Percentiles rank a stretch among this genome's conserved stretches.
These are phyloP conservation scores for Dryobates pubescens DNA, from an alignment of 2,797 vertebrate species.

Conservation along the genomic window DNA sequence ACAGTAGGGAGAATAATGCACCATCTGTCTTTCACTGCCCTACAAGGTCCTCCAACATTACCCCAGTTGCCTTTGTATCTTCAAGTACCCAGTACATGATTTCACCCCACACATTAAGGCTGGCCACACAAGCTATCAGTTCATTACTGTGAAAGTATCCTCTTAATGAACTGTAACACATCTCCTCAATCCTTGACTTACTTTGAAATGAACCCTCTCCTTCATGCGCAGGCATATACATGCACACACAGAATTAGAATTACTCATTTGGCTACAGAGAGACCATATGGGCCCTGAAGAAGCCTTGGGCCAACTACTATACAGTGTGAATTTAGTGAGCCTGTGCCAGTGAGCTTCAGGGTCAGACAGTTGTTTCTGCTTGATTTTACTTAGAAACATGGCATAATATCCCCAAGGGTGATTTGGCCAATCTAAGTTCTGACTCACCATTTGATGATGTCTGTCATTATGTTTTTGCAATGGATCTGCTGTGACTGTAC, in stretches of 20 bases:
- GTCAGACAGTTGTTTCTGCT: not conserved
- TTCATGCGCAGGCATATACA: not conserved
- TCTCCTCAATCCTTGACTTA: not conserved
- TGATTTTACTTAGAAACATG: not conserved
- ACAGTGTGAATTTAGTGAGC: not conserved
- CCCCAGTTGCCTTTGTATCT: not conserved
- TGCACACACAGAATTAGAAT: not conserved
- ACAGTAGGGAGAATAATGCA: not conserved
- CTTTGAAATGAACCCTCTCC: not conserved
- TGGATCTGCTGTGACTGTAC: not conserved
- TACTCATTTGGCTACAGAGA: not conserved
- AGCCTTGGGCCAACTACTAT: not conserved
- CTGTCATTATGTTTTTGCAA: not conserved
- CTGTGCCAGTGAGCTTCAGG: not conserved
- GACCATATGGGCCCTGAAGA: not conserved
- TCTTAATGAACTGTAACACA: not conserved
- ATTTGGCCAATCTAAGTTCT: not conserved
- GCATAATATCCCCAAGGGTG: not conserved
- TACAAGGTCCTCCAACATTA: not conserved
- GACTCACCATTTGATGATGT: not conserved
- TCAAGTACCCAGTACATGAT: not conserved
- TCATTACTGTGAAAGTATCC: not conserved
- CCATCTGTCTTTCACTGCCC: slow-evolving; percentile 3
- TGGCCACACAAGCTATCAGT: not conserved
- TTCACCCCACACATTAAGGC: not conserved